A percentile compares a stretch with the other conserved stretches of the same genome.
Evolutionary conservation across 2,888 invertebrate genomes (phyloP).

Genomic region (Tromatobia lineatoria): DNA sequence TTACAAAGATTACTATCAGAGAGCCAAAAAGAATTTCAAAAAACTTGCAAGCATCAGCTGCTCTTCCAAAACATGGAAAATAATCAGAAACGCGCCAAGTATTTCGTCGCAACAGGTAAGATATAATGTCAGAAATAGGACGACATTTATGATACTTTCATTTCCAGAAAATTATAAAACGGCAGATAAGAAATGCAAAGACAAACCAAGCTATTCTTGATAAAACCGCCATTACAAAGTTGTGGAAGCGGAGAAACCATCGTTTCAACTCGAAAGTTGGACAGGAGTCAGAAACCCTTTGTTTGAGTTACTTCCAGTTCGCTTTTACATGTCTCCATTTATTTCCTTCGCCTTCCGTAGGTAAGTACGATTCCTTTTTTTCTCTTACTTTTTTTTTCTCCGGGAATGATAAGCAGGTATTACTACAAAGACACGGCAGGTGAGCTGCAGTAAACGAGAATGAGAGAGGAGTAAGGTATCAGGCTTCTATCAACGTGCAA

Average conservation of each 20-base stretch:
- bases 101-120: slow-evolving; percentile 50
- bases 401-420: slow-evolving; percentile 9
- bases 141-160: slow-evolving; percentile 10
- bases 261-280: slow-evolving; percentile 9
- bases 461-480: slow-evolving; percentile 20
- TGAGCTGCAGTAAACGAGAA: slow-evolving; percentile 7
- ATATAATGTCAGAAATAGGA: slow-evolving; percentile 10
- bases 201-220: neutral
- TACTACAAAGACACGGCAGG: neutral
- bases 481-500: slow-evolving; percentile 52
- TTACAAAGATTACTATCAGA: too few species aligned
- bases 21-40: too few species aligned
- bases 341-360: neutral
- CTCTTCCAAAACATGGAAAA: neutral
- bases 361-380: neutral
- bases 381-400: neutral
- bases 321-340: slow-evolving; percentile 7
- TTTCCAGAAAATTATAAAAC: slow-evolving; percentile 24
- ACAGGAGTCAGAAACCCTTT: slow-evolving; percentile 18
- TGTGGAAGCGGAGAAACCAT: neutral
- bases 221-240: slow-evolving; percentile 12
- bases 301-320: slow-evolving; percentile 2
- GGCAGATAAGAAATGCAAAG: neutral
- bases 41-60: too few species aligned
- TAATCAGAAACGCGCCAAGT: neutral